Evolutionary conservation across 2,797 vertebrate genomes (phyloP).

Genomic region (Cetoscarus ocellatus): DNA sequence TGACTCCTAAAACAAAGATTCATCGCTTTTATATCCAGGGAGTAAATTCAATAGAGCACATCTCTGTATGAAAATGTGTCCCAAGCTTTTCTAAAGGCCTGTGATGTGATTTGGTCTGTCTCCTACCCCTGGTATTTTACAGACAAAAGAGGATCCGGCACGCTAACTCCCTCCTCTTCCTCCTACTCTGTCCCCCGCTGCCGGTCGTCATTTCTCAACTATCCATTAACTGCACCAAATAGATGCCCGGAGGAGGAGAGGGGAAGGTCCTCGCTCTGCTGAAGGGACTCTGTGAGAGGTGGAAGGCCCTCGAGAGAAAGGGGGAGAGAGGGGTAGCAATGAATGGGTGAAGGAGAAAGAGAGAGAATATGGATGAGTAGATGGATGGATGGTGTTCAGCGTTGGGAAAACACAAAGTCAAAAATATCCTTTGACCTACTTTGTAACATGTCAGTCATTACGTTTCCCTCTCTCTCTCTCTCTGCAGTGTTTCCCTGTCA

Average conservation of each 20-base stretch:
- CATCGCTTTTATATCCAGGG: slow-evolving; percentile 42
- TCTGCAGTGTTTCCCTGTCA: slow-evolving; percentile 33
- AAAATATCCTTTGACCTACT: slow-evolving; percentile 66
- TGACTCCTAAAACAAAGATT: slow-evolving; percentile 58
- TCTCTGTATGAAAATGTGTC: slow-evolving; percentile 54
- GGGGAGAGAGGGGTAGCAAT: slow-evolving; percentile 29
- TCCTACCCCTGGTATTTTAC: slow-evolving; percentile 62
- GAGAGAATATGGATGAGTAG: slow-evolving; percentile 7
- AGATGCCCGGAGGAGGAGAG: slow-evolving; percentile 71
- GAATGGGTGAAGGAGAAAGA: slow-evolving; percentile 18
- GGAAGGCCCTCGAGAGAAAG: slow-evolving; percentile 30
- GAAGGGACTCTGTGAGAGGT: slow-evolving; percentile 72
- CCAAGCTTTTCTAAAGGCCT: slow-evolving; percentile 47
- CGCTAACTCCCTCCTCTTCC: slow-evolving; percentile 7
- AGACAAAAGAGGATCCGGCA: slow-evolving; percentile 66
- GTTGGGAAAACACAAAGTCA: slow-evolving; percentile 23
- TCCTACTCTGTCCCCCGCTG: slow-evolving; percentile 21
- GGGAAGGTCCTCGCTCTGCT: slow-evolving; percentile 65
- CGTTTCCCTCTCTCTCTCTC: slow-evolving; percentile 41
- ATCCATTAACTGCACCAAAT: slow-evolving; percentile 77
- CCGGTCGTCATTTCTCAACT: slow-evolving; percentile 70
- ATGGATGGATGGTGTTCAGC: slow-evolving; percentile 37
- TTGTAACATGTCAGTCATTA: slow-evolving; percentile 53
- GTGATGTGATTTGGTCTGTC: slow-evolving; percentile 64
- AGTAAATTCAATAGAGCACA: slow-evolving; percentile 48